phyloP scores from a whole-genome alignment of 2,888 invertebrate species.

The Ophonus ardosiacus region DNA sequence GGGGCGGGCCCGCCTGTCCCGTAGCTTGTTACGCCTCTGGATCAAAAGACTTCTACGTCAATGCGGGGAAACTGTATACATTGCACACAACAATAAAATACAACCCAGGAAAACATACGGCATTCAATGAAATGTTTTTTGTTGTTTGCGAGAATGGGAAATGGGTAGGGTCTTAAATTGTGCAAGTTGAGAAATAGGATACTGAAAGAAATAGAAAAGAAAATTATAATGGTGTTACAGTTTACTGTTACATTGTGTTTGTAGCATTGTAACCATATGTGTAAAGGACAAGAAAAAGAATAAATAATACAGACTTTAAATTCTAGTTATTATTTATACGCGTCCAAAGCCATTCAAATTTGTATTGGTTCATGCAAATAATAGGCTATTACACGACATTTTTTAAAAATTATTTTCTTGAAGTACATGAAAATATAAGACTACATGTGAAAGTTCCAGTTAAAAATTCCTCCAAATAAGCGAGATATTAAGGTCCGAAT shows the following conservation, averaged over 20 bases:
- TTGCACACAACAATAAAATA: constrained; percentile 36
- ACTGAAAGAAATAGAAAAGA: neutral
- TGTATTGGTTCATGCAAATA: too few species aligned
- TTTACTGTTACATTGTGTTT: neutral
- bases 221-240: constrained; percentile 28
- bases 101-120: constrained; percentile 45
- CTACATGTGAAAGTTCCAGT: too few species aligned
- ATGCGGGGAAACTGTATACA: constrained; percentile 35
- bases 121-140: constrained; percentile 39
- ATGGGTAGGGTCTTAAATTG: neutral
- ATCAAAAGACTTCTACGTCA: constrained; percentile 24
- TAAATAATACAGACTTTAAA: too few species aligned
- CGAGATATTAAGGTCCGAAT: too few species aligned
- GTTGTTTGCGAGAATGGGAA: constrained; percentile 31
- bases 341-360: too few species aligned
- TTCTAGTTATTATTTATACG: too few species aligned
- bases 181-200: neutral
- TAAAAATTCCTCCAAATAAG: too few species aligned
- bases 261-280: neutral
- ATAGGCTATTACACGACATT: too few species aligned
- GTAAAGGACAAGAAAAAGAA: neutral
- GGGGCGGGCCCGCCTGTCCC: constrained; percentile 35
- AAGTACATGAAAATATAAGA: too few species aligned
- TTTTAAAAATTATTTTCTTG: too few species aligned
- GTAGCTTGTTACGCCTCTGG: constrained; percentile 20